A percentile compares a stretch with the other conserved stretches of the same genome.
Conservation (phyloP, 2,797 vertebrate genomes). For the Vireo griseus region DNA sequence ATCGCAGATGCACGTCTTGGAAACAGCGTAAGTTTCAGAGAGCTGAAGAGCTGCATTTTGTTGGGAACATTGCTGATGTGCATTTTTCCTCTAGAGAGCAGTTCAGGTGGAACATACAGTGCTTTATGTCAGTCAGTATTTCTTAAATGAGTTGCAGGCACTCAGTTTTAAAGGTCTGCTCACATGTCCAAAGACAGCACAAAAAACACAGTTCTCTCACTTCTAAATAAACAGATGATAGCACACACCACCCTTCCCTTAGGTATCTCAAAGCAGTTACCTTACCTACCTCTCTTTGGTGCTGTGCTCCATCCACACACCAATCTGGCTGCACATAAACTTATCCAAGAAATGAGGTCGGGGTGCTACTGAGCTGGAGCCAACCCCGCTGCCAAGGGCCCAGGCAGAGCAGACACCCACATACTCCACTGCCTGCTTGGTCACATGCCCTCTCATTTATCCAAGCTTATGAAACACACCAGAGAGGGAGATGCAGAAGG, state of each 20-base stretch:
- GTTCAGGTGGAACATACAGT: neutral
- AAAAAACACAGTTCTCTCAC: neutral
- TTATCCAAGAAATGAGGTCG: fast-evolving
- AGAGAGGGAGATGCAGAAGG: neutral
- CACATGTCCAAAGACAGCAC: neutral
- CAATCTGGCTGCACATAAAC: neutral
- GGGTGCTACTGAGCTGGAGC: neutral
- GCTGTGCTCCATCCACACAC: neutral
- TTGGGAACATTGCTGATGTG: neutral
- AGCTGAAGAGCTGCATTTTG: neutral
- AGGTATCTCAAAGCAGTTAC: neutral
- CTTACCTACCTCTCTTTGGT: neutral
- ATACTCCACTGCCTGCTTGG: neutral
- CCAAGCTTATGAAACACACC: neutral
- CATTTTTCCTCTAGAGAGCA: neutral
- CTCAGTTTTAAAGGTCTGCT: neutral
- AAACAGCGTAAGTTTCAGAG: neutral
- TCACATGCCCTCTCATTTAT: neutral
- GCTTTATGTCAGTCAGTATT: neutral
- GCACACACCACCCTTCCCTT: neutral
- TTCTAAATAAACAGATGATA: neutral
- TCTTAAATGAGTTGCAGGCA: neutral
- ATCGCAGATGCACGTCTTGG: neutral
- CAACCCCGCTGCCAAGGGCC: fast-evolving
- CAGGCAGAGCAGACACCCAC: neutral